Evolutionary conservation across 2,113 vertebrate species (phyloP), one percentile per base, ranked within the genome.

Genomic region (Zeus faber): DNA sequence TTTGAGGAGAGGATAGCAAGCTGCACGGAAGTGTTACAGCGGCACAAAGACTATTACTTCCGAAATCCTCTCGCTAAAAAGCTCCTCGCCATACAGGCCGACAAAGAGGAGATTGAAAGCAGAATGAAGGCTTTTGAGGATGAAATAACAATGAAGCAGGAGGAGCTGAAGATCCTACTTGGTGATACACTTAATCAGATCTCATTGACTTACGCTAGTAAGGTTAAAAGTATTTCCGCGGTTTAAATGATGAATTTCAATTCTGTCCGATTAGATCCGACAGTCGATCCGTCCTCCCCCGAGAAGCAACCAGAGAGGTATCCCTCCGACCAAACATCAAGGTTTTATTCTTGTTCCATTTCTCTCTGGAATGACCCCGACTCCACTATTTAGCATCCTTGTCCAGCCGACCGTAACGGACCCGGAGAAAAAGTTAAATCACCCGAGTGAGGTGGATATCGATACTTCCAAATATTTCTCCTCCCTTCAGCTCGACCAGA

Each of bases 1-100:
- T 87, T 76, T 2, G 74, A 85, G 45, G 85, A 89, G 40, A 85
- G 81, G 56, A 82, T 85, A 22, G 73, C 77, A 39, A 81, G 58
- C 60, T 89, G 78, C 59, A 69, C 41, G 60, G 67, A 74, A 24
- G 78, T 51, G 25, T 86, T 85, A 24, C 72, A 84, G 50, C 63
- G 76, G 1, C 66, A 86, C 17, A 74, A 84, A 79, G 82, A 86
- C n/a, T 54, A 68, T 37, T 89, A 86, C 69, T 80, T 46, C 24
- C 54, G 81, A 61, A 78, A 67, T 54, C 69, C 84, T 16, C 37
- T 76, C 4, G 89, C 84, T 37, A 72, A 81, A 47, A 84, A 81
- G 33, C 76, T 90, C 20, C 56, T 90, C 0, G 4, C 7, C 29
- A 59, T 85, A 47, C 82, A 87, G 63, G 57, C 64, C 5, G 74